Evolutionary conservation across 2,113 vertebrate genomes (phyloP).

Genomic region (Ariopsis seemanni): DNA sequence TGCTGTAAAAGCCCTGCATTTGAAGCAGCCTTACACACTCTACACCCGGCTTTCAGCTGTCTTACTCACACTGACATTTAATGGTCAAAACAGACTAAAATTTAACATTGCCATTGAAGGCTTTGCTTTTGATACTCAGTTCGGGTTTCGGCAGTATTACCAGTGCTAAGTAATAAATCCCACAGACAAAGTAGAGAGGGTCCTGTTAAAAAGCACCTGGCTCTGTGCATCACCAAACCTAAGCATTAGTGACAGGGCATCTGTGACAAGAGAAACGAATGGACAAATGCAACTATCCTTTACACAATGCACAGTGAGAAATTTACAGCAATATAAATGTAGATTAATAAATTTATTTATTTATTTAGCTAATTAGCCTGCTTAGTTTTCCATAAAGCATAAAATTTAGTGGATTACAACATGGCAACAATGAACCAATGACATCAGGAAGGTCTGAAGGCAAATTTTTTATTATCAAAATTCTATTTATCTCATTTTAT

Average conservation of each 20-base stretch:
- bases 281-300: neutral
- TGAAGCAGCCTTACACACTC: slow-evolving; percentile 56
- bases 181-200: slow-evolving; percentile 48
- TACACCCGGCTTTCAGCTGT: slow-evolving; percentile 32
- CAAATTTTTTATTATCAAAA: too few species aligned
- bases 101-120: slow-evolving; percentile 43
- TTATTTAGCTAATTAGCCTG: neutral
- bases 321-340: neutral
- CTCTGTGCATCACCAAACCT: slow-evolving; percentile 48
- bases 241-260: slow-evolving; percentile 35
- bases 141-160: slow-evolving; percentile 52
- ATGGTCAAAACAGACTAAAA: slow-evolving; percentile 38
- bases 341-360: neutral
- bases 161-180: slow-evolving; percentile 52
- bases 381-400: neutral
- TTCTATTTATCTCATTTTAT: too few species aligned
- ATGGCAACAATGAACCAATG: neutral
- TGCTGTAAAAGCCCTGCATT: slow-evolving; percentile 65
- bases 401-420: neutral
- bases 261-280: slow-evolving; percentile 41
- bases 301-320: neutral
- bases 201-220: slow-evolving; percentile 58
- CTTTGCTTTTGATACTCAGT: slow-evolving; percentile 48
- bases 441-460: neutral
- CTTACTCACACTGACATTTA: slow-evolving; percentile 44